phyloP scores from a whole-genome alignment of 2,797 vertebrate genomes.

The Lacerta viridis region DNA sequence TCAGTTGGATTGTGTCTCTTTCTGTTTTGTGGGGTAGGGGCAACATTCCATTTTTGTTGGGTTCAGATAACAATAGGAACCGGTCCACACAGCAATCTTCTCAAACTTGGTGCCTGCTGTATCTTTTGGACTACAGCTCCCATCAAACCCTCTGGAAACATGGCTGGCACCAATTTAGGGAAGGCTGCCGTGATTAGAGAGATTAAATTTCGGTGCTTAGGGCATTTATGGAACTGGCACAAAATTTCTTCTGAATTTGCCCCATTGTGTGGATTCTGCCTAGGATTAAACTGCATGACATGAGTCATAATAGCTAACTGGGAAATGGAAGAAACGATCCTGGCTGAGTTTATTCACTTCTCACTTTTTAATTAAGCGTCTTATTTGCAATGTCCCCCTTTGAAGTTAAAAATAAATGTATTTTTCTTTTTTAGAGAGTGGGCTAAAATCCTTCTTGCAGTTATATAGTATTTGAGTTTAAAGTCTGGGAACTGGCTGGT shows the following conservation, averaged over 20 bases:
- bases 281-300: background rate
- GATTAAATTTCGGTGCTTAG: background rate
- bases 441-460: background rate
- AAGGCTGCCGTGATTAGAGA: background rate
- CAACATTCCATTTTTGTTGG: too few species aligned
- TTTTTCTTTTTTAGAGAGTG: background rate
- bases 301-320: background rate
- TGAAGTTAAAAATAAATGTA: background rate
- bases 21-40: too few species aligned
- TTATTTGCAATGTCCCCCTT: background rate
- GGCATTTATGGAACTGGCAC: background rate
- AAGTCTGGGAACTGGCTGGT: background rate
- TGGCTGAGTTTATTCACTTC: background rate
- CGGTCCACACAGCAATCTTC: too few species aligned
- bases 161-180: background rate
- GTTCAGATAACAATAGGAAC: too few species aligned
- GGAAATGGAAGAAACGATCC: background rate
- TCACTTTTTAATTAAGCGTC: background rate
- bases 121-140: too few species aligned
- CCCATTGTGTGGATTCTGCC: background rate
- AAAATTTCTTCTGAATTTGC: background rate
- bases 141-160: background rate
- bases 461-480: background rate
- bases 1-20: too few species aligned
- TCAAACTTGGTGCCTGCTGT: too few species aligned